Conservation (phyloP, 2,113 vertebrate species). For the Salvelinus alpinus region DNA sequence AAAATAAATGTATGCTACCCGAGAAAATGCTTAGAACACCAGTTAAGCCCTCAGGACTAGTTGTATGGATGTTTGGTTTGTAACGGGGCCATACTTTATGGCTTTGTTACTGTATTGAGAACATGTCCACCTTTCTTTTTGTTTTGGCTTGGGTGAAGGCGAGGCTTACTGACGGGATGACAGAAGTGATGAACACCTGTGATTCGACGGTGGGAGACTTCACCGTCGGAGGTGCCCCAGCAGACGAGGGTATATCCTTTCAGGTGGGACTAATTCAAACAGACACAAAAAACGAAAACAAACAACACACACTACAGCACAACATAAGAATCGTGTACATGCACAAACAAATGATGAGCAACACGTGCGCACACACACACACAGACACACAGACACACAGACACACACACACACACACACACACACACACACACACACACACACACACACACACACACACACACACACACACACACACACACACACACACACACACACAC, state of each 20-base stretch:
- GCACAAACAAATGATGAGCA: neutral
- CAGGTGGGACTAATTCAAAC: slow-evolving; percentile 65
- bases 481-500: neutral
- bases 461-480: neutral
- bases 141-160: slow-evolving; percentile 27
- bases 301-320: neutral
- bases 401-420: slow-evolving; percentile 6
- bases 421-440: neutral
- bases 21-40: too few species aligned
- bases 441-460: neutral
- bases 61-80: neutral
- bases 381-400: neutral
- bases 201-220: slow-evolving; percentile 80
- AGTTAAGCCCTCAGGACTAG: too few species aligned
- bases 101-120: neutral
- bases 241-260: slow-evolving; percentile 73
- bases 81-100: neutral
- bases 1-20: too few species aligned
- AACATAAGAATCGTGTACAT: neutral
- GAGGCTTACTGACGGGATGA: slow-evolving; percentile 69
- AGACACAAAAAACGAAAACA: neutral
- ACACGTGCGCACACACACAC: neutral
- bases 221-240: slow-evolving; percentile 59
- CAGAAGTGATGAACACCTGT: slow-evolving; percentile 82
- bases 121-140: slow-evolving; percentile 8